These are phyloP conservation scores for Sturmia bella DNA, from an alignment of 2,888 invertebrate species.

Conservation along the genomic window DNA sequence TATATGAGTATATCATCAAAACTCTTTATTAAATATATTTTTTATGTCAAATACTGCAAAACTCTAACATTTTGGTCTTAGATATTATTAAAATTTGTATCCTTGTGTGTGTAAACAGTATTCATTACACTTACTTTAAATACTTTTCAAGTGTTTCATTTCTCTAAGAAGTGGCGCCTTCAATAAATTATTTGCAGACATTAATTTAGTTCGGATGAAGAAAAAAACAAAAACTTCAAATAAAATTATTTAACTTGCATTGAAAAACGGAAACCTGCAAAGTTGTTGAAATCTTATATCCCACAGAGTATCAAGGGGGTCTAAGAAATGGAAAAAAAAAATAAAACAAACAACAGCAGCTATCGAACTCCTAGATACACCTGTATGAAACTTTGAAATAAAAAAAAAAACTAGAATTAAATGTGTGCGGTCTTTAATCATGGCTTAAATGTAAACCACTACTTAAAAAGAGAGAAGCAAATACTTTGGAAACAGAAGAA, in stretches of 20 bases:
- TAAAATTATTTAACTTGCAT: conserved; percentile 26
- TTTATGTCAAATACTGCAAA: too few relatives aligned
- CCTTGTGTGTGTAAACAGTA: conserved; percentile 22
- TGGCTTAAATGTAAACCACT: conserved; percentile 42
- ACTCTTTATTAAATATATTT: too few relatives aligned
- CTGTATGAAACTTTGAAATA: conserved; percentile 56
- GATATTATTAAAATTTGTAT: conserved; percentile 1
- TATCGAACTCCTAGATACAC: conserved; percentile 54
- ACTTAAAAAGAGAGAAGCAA: background rate
- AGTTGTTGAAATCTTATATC: conserved; percentile 66
- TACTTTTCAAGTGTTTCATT: conserved; percentile 4
- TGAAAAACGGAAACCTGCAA: conserved; percentile 61
- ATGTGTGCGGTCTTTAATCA: conserved; percentile 66
- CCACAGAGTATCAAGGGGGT: conserved; percentile 65
- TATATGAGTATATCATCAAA: too few relatives aligned
- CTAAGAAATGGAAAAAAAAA: background rate
- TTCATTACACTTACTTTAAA: conserved; percentile 32
- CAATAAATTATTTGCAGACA: conserved; percentile 49
- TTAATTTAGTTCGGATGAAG: conserved; percentile 28
- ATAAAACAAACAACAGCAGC: conserved; percentile 52
- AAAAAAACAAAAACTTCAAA: conserved; percentile 26
- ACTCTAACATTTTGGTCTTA: too few relatives aligned
- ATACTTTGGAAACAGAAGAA: conserved; percentile 44
- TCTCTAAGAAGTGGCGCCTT: conserved; percentile 54
- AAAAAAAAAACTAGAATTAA: conserved; percentile 52